Conservation (phyloP, 23 tunicate species). For the Styela clava region DNA sequence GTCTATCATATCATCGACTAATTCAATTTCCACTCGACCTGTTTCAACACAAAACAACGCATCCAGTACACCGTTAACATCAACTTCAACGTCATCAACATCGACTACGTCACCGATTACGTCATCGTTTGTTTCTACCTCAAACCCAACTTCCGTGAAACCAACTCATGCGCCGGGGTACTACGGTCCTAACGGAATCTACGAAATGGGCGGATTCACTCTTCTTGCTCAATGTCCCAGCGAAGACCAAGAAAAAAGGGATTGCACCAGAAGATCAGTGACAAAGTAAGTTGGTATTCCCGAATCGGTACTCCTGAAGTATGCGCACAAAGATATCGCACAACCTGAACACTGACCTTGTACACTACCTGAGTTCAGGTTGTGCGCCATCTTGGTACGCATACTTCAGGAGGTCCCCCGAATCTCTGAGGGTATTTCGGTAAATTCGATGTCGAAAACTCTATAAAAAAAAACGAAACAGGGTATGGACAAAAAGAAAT, state of each 20-base stretch:
- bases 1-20: neutral
- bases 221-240: conserved; percentile 2
- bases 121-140: neutral
- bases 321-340: too few relatives aligned
- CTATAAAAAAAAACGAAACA: too few relatives aligned
- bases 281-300: conserved; percentile 4
- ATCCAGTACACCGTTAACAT: neutral
- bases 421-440: too few relatives aligned
- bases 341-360: too few relatives aligned
- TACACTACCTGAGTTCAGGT: too few relatives aligned
- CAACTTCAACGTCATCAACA: neutral
- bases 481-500: too few relatives aligned
- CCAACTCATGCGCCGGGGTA: neutral
- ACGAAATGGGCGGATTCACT: conserved; percentile 1
- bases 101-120: neutral
- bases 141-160: neutral
- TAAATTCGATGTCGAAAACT: too few relatives aligned
- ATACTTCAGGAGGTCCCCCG: too few relatives aligned
- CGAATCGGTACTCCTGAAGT: too few relatives aligned
- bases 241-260: neutral
- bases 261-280: neutral
- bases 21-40: too few relatives aligned
- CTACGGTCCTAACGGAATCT: conserved; percentile 13
- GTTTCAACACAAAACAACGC: too few relatives aligned
- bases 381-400: too few relatives aligned